Conservation (phyloP, 2,797 vertebrate genomes). For the Sphenodon punctatus region DNA sequence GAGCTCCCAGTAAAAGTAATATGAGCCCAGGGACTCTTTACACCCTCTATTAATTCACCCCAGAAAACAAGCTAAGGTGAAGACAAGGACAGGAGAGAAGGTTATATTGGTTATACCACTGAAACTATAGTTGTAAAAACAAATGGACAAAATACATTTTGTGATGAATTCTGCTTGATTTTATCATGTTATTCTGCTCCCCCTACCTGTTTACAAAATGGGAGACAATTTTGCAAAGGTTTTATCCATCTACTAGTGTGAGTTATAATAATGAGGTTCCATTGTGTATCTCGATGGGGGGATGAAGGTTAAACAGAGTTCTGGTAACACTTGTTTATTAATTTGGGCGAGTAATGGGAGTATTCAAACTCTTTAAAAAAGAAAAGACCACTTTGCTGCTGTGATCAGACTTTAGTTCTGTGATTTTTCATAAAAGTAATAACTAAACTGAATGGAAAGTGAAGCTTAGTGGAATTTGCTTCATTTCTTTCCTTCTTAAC, state of each 20-base stretch:
- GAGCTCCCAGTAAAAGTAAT: too few species aligned
- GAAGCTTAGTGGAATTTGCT: background rate
- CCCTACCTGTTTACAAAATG: background rate
- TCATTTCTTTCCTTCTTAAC: background rate
- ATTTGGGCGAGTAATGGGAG: background rate
- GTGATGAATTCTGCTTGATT: background rate
- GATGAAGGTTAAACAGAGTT: too few species aligned
- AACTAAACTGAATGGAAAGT: background rate
- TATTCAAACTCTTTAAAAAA: background rate
- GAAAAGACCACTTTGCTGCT: too few species aligned
- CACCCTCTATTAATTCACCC: too few species aligned
- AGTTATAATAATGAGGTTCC: background rate
- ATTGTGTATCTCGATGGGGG: background rate
- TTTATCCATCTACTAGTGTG: background rate
- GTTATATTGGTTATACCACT: too few species aligned
- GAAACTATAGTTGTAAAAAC: background rate
- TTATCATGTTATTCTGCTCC: too few species aligned
- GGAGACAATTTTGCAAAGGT: background rate
- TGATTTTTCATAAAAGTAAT: background rate
- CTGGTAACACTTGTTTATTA: background rate
- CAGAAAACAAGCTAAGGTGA: too few species aligned
- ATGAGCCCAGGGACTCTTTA: too few species aligned
- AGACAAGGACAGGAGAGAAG: too few species aligned
- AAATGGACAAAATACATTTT: background rate
- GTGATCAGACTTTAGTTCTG: background rate